Conservation (phyloP, 1,140 invertebrate genomes). For the Rhagoletis pomonella region DNA sequence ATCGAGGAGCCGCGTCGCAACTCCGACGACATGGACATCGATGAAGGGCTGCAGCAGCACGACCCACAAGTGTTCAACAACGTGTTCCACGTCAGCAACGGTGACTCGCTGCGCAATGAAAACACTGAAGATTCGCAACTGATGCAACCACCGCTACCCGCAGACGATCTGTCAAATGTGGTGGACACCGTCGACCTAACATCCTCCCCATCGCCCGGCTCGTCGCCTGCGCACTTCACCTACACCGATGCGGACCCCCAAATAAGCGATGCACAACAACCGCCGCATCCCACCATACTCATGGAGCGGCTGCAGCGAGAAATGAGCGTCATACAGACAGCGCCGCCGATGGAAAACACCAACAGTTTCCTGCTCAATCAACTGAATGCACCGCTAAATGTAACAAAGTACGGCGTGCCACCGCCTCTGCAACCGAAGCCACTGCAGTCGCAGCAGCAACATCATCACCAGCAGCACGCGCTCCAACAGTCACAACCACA, state of each 20-base stretch:
- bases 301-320: constrained; percentile 57
- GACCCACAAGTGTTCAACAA: constrained; percentile 72
- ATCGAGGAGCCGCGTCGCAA: constrained; percentile 60
- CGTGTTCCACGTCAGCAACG: constrained; percentile 57
- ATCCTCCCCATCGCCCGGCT: constrained; percentile 68
- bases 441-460: background rate
- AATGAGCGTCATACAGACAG: constrained; percentile 55
- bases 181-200: constrained; percentile 70
- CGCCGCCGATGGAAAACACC: constrained; percentile 2
- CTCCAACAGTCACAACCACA: background rate
- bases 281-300: constrained; percentile 37
- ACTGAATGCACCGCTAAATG: background rate
- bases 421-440: constrained; percentile 54
- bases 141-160: constrained; percentile 50
- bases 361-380: constrained; percentile 37
- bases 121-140: constrained; percentile 14
- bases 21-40: constrained; percentile 73
- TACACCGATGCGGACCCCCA: constrained; percentile 56
- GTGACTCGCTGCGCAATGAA: background rate
- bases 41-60: constrained; percentile 67
- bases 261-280: constrained; percentile 42
- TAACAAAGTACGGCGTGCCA: background rate
- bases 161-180: constrained; percentile 57
- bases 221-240: constrained; percentile 67
- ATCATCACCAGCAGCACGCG: background rate